Evolutionary conservation across 2,888 invertebrate species (phyloP).

Genomic region (Didymodactylos carnosus): DNA sequence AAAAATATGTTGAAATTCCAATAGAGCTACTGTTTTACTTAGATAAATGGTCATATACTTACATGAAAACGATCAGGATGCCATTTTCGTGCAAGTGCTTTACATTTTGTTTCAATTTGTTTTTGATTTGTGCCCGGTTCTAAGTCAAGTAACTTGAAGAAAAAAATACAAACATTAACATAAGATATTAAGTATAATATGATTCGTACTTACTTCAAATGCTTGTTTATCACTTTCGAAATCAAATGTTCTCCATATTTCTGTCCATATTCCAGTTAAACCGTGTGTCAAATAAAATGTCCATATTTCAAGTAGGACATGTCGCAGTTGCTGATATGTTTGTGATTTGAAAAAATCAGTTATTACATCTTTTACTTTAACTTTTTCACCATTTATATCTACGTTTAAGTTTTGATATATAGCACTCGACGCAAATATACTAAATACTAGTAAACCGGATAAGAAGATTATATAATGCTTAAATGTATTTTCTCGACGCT

Average conservation of each 20-base stretch:
- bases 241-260: slow-evolving; percentile 1
- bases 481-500: slow-evolving; percentile 39
- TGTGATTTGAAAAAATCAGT: slow-evolving; percentile 57
- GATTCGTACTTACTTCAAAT: neutral
- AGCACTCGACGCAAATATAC: slow-evolving; percentile 39
- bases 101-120: slow-evolving; percentile 5
- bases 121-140: slow-evolving; percentile 1
- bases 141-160: slow-evolving; percentile 1
- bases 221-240: slow-evolving; percentile 2
- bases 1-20: no score
- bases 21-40: no score
- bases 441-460: neutral
- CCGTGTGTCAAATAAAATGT: slow-evolving; percentile 10
- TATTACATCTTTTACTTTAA: slow-evolving; percentile 65
- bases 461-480: neutral
- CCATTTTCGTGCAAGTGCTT: slow-evolving; percentile 12
- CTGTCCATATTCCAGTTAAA: neutral
- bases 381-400: slow-evolving; percentile 57
- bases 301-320: slow-evolving; percentile 39
- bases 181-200: no score
- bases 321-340: slow-evolving; percentile 24
- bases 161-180: neutral
- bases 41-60: neutral
- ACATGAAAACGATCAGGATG: slow-evolving; percentile 14
- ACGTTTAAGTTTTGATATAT: slow-evolving; percentile 68